These are phyloP conservation scores for Leptinotarsa tumamoca DNA, from an alignment of 2,888 invertebrate genomes.

Conservation along the genomic window DNA sequence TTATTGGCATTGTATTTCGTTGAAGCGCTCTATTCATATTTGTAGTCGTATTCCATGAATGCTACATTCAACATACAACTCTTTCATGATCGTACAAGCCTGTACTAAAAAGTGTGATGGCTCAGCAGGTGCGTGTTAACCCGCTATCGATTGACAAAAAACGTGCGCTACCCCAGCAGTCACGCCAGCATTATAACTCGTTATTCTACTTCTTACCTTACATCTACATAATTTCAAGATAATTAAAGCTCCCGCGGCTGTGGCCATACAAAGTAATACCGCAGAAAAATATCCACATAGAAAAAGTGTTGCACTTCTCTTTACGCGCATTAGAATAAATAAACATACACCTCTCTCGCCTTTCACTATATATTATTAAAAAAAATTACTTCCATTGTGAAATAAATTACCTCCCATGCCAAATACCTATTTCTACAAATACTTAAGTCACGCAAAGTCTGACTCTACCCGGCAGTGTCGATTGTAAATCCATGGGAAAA, in stretches of 20 bases:
- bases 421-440: slow-evolving; percentile 38
- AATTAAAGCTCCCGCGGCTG: slow-evolving; percentile 29
- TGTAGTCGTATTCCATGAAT: background rate
- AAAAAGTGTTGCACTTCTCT: slow-evolving; percentile 17
- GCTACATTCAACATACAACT: background rate
- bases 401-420: slow-evolving; percentile 41
- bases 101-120: slow-evolving; percentile 59
- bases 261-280: slow-evolving; percentile 18
- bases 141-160: slow-evolving; percentile 59
- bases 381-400: slow-evolving; percentile 35
- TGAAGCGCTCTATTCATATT: too few species aligned
- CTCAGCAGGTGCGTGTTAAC: slow-evolving; percentile 62
- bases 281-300: slow-evolving; percentile 24
- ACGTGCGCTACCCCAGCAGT: slow-evolving; percentile 50
- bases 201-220: slow-evolving; percentile 37
- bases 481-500: background rate
- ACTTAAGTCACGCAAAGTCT: slow-evolving; percentile 29
- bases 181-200: slow-evolving; percentile 49
- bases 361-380: slow-evolving; percentile 34
- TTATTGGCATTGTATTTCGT: too few species aligned
- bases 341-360: slow-evolving; percentile 34
- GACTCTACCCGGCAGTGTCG: background rate
- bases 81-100: background rate
- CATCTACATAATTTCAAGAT: slow-evolving; percentile 29
- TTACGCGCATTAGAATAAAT: slow-evolving; percentile 24